Conservation (phyloP, 2,888 invertebrate genomes). For the Molorchus minor region DNA sequence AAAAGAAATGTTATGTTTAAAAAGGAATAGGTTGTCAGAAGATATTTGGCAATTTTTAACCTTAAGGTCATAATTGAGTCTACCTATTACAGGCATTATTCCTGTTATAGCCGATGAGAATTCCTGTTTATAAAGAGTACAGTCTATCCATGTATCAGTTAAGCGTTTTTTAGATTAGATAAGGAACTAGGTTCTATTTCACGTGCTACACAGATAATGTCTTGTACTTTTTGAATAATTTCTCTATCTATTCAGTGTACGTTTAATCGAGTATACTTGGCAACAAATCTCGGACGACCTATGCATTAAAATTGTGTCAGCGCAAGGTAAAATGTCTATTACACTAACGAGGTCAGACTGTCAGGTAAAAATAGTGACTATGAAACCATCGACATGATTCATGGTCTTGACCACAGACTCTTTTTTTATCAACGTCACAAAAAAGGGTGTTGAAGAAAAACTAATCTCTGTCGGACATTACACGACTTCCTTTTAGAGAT, state of each 20-base stretch:
- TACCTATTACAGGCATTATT: too few species aligned
- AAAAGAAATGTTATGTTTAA: too few species aligned
- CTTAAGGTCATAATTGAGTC: too few species aligned
- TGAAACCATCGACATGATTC: slow-evolving; percentile 8
- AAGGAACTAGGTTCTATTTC: neutral
- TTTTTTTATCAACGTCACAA: neutral
- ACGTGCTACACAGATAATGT: slow-evolving; percentile 7
- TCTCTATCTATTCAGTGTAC: neutral
- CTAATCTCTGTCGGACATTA: neutral
- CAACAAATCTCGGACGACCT: neutral
- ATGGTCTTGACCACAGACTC: neutral
- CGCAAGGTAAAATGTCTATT: slow-evolving; percentile 17
- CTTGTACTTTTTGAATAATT: slow-evolving; percentile 11
- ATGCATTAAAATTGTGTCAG: neutral
- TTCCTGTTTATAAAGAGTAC: neutral
- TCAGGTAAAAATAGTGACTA: slow-evolving; percentile 6
- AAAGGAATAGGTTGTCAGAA: too few species aligned
- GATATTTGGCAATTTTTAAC: too few species aligned
- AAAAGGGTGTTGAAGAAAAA: neutral
- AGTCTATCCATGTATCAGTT: neutral
- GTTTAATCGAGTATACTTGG: neutral
- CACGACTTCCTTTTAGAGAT: neutral
- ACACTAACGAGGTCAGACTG: slow-evolving; percentile 11
- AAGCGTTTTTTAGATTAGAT: slow-evolving; percentile 1
- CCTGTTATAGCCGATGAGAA: neutral